Percentiles rank a stretch among this genome's conserved stretches.
Conservation (phyloP, 2,888 invertebrate species). For the Drosophila seclusa region DNA sequence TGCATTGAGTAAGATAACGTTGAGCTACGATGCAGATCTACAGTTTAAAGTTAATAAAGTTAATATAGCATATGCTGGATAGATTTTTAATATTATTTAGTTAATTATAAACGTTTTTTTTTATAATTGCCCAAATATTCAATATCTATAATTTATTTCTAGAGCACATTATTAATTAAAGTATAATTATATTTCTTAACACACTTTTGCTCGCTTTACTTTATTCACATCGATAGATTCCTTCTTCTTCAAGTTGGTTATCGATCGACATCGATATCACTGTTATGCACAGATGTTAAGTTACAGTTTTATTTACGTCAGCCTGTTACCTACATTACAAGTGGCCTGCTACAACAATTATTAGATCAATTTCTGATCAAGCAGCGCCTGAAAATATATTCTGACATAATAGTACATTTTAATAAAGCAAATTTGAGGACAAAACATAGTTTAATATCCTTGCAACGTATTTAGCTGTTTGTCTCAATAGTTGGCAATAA, state of each 20-base stretch:
- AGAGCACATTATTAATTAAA: no score
- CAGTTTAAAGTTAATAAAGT: background rate
- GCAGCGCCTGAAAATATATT: background rate
- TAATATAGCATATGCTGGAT: no score
- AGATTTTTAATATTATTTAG: no score
- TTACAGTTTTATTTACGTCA: background rate
- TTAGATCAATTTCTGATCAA: background rate
- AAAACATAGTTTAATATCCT: conserved; percentile 28
- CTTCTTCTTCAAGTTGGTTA: background rate
- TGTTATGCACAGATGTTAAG: background rate
- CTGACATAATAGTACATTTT: background rate
- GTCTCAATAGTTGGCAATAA: conserved; percentile 24
- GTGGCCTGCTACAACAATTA: background rate
- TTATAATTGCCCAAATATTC: no score
- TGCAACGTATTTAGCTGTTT: conserved; percentile 41
- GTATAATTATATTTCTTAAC: no score
- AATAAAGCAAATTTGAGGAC: conserved; percentile 17
- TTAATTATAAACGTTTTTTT: no score
- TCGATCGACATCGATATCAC: background rate
- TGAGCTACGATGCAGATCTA: background rate
- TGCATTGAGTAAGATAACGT: background rate
- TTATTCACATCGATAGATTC: no score
- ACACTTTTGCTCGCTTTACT: background rate
- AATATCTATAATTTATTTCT: no score
- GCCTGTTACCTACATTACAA: background rate